These are phyloP conservation scores for Odontomachus brunneus DNA, from an alignment of 1,140 invertebrate species.

Conservation along the genomic window DNA sequence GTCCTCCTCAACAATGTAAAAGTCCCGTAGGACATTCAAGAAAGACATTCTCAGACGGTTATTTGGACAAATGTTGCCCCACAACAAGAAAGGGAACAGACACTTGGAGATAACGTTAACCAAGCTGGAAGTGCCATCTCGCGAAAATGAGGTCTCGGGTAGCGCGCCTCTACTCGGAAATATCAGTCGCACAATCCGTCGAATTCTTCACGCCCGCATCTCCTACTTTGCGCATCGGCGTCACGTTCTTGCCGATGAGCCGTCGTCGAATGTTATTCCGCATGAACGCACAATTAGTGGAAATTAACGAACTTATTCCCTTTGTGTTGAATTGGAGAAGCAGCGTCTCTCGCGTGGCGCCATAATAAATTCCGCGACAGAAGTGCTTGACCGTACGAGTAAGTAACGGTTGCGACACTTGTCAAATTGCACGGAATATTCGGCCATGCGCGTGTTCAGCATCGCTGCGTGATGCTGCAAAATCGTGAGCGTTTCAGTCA, in stretches of 20 bases:
- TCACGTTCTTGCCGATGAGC: background rate
- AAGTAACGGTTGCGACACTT: background rate
- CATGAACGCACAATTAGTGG: background rate
- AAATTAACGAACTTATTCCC: background rate
- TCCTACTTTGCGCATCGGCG: too few relatives aligned
- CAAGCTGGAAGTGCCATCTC: constrained; percentile 37
- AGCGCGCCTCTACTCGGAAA: background rate
- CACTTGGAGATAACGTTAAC: constrained; percentile 54
- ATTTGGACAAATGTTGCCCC: constrained; percentile 44
- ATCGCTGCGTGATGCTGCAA: too few relatives aligned
- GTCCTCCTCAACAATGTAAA: constrained; percentile 52
- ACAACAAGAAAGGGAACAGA: constrained; percentile 70
- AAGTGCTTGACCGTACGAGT: too few relatives aligned
- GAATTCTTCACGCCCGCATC: background rate
- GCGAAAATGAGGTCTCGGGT: constrained; percentile 51
- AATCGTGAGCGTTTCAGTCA: too few relatives aligned
- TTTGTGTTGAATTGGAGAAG: background rate
- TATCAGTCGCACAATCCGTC: constrained; percentile 4
- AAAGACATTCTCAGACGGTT: constrained; percentile 48
- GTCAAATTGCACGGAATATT: background rate
- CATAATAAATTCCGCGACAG: background rate
- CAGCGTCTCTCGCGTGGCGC: too few relatives aligned
- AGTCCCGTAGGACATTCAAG: constrained; percentile 37
- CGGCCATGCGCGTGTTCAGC: background rate
- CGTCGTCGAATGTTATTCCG: background rate